Evolutionary conservation across 2,797 vertebrate genomes (phyloP).

Genomic region (Stomatorhinus walkeri): DNA sequence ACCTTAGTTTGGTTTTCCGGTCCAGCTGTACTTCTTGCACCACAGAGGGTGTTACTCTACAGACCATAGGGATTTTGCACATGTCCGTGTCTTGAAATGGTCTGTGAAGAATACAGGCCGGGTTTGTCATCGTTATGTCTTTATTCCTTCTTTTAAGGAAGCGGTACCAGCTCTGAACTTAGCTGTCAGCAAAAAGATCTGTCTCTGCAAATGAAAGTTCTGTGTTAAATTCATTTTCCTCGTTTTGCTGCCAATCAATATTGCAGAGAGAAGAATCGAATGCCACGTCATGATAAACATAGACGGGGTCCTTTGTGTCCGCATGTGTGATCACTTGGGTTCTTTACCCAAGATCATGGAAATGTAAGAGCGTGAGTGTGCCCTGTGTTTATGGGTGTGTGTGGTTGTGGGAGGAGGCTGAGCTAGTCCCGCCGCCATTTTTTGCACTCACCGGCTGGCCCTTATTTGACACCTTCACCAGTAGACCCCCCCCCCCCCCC

Average conservation of each 20-base stretch:
- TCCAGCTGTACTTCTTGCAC: not conserved
- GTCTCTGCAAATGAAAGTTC: not conserved
- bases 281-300: not conserved
- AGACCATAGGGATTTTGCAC: not conserved
- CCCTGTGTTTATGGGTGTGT: not conserved
- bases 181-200: not conserved
- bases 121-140: not conserved
- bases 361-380: not conserved
- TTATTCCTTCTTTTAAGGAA: not conserved
- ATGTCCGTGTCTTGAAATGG: not conserved
- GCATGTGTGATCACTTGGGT: not conserved
- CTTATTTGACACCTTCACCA: not conserved
- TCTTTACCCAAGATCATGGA: not conserved
- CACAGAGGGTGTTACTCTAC: not conserved
- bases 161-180: not conserved
- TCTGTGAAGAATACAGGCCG: not conserved
- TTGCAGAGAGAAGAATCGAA: not conserved
- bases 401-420: not conserved
- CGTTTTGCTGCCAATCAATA: not conserved
- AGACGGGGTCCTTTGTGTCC: not conserved
- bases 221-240: not conserved
- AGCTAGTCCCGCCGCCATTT: not conserved
- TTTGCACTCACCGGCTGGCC: not conserved
- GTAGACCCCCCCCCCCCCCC: not conserved
- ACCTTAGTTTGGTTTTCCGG: not conserved